Evolutionary conservation across 2,888 invertebrate species (phyloP).

Genomic region (Macrophya alboannulata): DNA sequence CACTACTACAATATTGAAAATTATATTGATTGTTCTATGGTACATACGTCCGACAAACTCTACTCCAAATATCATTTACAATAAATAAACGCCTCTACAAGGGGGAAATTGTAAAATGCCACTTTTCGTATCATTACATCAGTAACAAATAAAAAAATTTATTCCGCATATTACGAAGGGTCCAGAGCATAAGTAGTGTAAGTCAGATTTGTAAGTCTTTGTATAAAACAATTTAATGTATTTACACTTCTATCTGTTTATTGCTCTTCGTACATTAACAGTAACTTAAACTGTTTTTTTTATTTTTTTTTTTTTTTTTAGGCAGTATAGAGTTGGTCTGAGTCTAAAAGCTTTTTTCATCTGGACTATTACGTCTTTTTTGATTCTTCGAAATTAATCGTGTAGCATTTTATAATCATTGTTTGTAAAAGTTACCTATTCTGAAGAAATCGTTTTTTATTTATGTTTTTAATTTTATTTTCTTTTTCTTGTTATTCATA

Average conservation of each 20-base stretch:
- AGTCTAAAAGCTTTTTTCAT: not conserved
- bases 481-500: not conserved
- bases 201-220: conserved; percentile 60
- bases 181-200: conserved; percentile 64
- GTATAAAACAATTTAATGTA: not conserved
- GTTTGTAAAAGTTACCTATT: conserved; percentile 7
- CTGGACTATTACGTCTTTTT: not conserved
- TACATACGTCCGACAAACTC: not conserved
- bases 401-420: not conserved
- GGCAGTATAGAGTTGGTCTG: not conserved
- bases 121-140: not conserved
- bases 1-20: not conserved
- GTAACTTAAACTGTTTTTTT: conserved; percentile 1
- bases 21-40: not conserved
- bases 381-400: not conserved
- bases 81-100: conserved; percentile 2
- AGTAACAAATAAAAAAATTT: not conserved
- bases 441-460: not conserved
- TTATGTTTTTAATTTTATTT: not conserved
- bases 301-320: not conserved
- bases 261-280: conserved; percentile 7
- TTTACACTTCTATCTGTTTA: not conserved
- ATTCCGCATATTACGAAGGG: conserved; percentile 59
- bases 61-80: conserved; percentile 3
- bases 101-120: conserved; percentile 27